These are phyloP conservation scores for Stigmatopora argus DNA, from an alignment of 2,113 vertebrate genomes.

Conservation along the genomic window DNA sequence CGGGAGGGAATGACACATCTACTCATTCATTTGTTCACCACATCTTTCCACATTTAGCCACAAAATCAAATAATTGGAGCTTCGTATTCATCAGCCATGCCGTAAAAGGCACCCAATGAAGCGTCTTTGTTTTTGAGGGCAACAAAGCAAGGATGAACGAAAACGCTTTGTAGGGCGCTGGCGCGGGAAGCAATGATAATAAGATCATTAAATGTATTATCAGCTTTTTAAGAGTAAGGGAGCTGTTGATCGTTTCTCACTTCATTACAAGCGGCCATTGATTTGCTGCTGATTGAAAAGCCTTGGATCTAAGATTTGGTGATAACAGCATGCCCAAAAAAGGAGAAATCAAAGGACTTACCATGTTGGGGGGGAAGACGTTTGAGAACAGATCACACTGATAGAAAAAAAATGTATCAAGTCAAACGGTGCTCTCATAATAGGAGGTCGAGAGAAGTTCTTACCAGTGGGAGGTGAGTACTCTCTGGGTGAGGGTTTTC, in stretches of 20 bases:
- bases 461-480: background rate
- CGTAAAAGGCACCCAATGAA: background rate
- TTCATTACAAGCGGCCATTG: background rate
- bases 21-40: background rate
- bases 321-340: too few relatives aligned
- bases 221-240: background rate
- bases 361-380: background rate
- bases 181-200: background rate
- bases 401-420: too few relatives aligned
- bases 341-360: background rate
- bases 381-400: background rate
- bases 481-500: background rate
- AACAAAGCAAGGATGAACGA: background rate
- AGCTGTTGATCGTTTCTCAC: background rate
- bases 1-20: background rate
- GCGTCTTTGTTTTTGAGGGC: background rate
- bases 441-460: constrained; percentile 8
- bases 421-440: constrained; percentile 2
- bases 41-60: background rate
- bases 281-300: background rate
- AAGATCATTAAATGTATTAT: constrained; percentile 1
- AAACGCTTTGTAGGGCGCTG: background rate
- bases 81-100: background rate
- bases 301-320: background rate
- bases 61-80: background rate